A percentile compares a stretch with the other conserved stretches of the same genome.
Conservation (phyloP, 2,113 vertebrate genomes). For the Pandion haliaetus region DNA sequence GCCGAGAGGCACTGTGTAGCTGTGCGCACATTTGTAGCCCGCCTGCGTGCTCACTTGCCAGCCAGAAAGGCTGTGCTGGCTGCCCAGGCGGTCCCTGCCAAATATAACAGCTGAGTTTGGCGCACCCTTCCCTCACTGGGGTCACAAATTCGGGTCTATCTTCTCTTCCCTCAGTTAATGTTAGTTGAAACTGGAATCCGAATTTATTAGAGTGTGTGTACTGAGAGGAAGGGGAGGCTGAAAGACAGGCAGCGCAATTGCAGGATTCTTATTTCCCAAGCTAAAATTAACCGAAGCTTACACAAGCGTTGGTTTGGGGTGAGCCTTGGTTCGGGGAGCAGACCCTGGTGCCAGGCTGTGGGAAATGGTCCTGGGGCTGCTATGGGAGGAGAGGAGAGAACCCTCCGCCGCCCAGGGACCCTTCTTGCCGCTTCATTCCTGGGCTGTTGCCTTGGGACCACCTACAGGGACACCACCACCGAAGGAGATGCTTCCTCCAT, state of each 20-base stretch:
- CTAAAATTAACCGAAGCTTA: background rate
- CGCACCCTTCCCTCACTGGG: background rate
- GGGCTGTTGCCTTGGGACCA: background rate
- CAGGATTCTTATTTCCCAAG: background rate
- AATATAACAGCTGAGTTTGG: background rate
- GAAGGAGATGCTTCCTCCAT: background rate
- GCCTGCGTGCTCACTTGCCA: background rate
- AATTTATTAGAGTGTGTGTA: background rate
- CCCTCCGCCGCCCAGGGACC: background rate
- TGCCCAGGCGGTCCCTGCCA: background rate
- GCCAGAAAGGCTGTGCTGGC: background rate
- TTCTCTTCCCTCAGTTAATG: background rate
- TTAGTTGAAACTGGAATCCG: background rate
- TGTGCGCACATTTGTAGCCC: background rate
- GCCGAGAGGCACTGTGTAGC: background rate
- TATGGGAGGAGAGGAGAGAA: background rate
- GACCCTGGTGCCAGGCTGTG: background rate
- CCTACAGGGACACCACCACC: background rate
- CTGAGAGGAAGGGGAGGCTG: background rate
- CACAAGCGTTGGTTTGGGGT: background rate
- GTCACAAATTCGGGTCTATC: background rate
- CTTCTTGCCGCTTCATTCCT: fast-evolving
- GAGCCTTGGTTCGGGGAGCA: background rate
- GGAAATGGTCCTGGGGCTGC: background rate
- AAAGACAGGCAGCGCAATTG: background rate